phyloP scores from a whole-genome alignment of 2,113 vertebrate species.

The Pelvicachromis taeniatus region DNA sequence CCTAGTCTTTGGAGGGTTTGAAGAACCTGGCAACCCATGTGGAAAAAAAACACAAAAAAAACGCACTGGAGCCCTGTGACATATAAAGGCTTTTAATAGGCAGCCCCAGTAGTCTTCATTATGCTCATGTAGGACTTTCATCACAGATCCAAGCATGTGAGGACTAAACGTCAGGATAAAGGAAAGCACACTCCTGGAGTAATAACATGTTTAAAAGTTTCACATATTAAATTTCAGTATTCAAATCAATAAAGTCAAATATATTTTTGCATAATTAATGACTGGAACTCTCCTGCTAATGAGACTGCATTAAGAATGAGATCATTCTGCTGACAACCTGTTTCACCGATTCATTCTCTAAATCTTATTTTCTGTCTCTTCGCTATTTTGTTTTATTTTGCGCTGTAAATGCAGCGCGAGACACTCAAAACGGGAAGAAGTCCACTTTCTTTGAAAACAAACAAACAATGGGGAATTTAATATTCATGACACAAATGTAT shows the following conservation, averaged over 20 bases:
- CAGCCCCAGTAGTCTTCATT: slow-evolving; percentile 51
- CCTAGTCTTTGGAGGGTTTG: not conserved
- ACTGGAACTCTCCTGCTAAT: not conserved
- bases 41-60: slow-evolving; percentile 32
- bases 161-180: not conserved
- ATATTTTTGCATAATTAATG: not conserved
- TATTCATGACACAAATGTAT: not conserved
- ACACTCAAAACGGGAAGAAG: not conserved
- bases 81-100: not conserved
- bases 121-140: not conserved
- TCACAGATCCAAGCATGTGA: not conserved
- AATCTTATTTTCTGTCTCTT: not conserved
- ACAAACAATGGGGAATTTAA: not conserved
- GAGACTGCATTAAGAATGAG: not conserved
- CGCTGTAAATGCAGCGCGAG: not conserved
- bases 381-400: not conserved
- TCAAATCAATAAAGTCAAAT: not conserved
- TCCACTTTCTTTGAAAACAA: not conserved
- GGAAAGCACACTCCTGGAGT: not conserved
- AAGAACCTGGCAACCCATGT: slow-evolving; percentile 40
- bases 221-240: not conserved
- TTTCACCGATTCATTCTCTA: not conserved
- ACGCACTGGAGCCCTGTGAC: not conserved
- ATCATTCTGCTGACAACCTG: not conserved
- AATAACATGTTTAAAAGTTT: not conserved